Base-by-base conservation (phyloP, 2,113 vertebrate species). In the Petromus typicus region DNA sequence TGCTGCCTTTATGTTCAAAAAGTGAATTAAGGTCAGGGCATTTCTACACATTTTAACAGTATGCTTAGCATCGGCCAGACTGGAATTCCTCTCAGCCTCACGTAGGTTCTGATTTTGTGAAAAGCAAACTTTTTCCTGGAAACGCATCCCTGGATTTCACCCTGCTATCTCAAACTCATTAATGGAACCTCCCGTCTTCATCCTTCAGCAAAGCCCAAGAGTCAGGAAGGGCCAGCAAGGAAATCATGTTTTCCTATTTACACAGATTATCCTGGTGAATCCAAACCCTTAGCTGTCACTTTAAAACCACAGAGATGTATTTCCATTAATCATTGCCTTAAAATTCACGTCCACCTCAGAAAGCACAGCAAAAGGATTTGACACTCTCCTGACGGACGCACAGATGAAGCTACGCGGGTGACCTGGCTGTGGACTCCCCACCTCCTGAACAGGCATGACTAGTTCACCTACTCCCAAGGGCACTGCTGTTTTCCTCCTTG, bases 341-440 rank as follows among this genome's bases (percentile, higher is more conserved):
- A 93, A 91, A 89, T 78, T 78, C 66, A 81, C 14, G 75, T 76
- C 69, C 79, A 40, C 76, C 45, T 93, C 69, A 89, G 80, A 86
- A 92, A 90, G 76, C 40, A 81, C 25, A 48, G 23, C 71, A 51
- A 94, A 94, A 90, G 61, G 61, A 82, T 75, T 25, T 71, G 85
- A 86, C 45, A 79, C 9, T 66, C 80, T 71, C 37, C 67, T 89
- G 88, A 93, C 16, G 1, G 69, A 89, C 91, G 63, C 34, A 61
- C 67, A 79, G 78, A 64, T 56, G 57, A 64, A 1, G 7, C 51
- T 79, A 69, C 43, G 8, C n/a, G 13, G 67, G n/a, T 12, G 27
- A 51, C 7, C 66, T 32, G 69, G 37, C 63, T 18, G 81, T 2
- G 93, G 37, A 45, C 76, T 4, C 1, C 37, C 13, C 1, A 59